Conservation (phyloP, 2,888 invertebrate genomes). For the Sinopyrophorus schimmeli region DNA sequence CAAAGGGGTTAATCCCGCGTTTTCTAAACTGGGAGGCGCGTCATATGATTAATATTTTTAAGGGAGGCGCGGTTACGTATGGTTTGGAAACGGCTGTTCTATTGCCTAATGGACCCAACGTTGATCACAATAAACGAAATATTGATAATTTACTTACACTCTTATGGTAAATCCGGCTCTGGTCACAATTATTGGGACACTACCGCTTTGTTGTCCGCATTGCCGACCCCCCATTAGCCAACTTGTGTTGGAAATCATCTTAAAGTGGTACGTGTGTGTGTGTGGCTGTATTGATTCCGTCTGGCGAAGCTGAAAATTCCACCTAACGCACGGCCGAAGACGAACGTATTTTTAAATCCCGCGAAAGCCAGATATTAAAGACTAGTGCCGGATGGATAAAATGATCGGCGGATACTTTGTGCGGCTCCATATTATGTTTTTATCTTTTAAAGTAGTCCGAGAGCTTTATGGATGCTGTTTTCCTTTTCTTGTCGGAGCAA, state of each 20-base stretch:
- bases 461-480: slow-evolving; percentile 16
- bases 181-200: no score
- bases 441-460: slow-evolving; percentile 1
- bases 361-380: slow-evolving; percentile 3
- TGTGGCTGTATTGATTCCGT: slow-evolving; percentile 19
- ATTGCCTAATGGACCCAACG: no score
- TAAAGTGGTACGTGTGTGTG: no score
- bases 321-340: neutral
- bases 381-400: neutral
- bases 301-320: slow-evolving; percentile 11
- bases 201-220: slow-evolving; percentile 10
- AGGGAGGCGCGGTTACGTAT: no score
- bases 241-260: slow-evolving; percentile 13
- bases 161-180: no score
- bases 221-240: slow-evolving; percentile 6
- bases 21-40: no score
- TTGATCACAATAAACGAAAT: no score
- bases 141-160: neutral
- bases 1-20: neutral
- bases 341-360: slow-evolving; percentile 4
- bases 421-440: slow-evolving; percentile 1
- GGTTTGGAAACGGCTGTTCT: no score
- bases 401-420: neutral
- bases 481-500: slow-evolving; percentile 2
- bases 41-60: no score